A percentile compares a stretch with the other conserved stretches of the same genome.
phyloP scores from a whole-genome alignment of 2,113 vertebrate species.

The Oreocharis arfaki region DNA sequence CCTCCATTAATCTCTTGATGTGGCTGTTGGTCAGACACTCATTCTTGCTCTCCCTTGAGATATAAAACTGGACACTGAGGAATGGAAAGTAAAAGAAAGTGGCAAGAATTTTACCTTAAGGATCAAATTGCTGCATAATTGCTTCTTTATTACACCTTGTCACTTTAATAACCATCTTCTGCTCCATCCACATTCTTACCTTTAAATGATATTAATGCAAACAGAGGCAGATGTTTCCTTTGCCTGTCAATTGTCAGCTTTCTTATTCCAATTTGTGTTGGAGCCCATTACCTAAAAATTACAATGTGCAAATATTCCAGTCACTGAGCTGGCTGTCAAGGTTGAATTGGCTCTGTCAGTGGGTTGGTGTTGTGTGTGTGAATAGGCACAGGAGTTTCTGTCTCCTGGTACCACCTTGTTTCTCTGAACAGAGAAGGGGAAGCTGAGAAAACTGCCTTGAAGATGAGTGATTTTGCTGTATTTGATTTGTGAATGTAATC shows the following conservation, averaged over 20 bases:
- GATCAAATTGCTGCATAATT: constrained; percentile 42
- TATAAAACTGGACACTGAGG: neutral
- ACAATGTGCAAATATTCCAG: constrained; percentile 46
- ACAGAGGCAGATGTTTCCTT: constrained; percentile 65
- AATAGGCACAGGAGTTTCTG: constrained; percentile 16
- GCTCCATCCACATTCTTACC: constrained; percentile 31
- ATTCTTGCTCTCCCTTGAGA: neutral
- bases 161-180: constrained; percentile 65
- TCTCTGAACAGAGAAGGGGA: neutral
- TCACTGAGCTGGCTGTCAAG: constrained; percentile 41
- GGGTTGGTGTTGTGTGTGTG: neutral
- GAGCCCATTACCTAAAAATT: constrained; percentile 64
- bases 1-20: neutral
- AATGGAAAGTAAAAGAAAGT: neutral
- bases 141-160: constrained; percentile 35
- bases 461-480: constrained; percentile 26
- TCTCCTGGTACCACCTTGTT: constrained; percentile 2
- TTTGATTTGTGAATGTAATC: constrained; percentile 32
- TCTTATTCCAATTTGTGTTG: constrained; percentile 51
- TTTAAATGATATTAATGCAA: constrained; percentile 49
- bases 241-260: constrained; percentile 63
- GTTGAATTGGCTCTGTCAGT: constrained; percentile 36
- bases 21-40: neutral
- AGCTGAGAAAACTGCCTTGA: constrained; percentile 16
- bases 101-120: constrained; percentile 12